Evolutionary conservation across 2,113 vertebrate genomes (phyloP).

Genomic region (Sinosuthora webbiana): DNA sequence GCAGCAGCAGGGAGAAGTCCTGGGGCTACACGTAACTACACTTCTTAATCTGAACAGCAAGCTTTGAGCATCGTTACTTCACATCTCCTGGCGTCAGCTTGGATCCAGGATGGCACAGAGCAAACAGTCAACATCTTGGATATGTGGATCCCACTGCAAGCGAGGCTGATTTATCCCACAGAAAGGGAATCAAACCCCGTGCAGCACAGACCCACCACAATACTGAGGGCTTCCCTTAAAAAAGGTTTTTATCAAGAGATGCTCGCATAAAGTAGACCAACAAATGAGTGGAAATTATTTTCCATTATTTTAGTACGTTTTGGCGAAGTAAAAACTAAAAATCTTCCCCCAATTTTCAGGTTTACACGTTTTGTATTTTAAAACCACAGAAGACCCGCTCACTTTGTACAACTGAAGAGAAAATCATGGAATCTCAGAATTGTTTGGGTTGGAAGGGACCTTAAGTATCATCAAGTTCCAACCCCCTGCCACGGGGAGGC

Average conservation of each 20-base stretch:
- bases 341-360: neutral
- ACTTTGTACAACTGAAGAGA: neutral
- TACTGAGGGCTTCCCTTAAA: neutral
- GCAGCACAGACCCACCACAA: neutral
- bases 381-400: neutral
- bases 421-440: neutral
- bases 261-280: neutral
- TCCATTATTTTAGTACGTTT: neutral
- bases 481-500: neutral
- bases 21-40: neutral
- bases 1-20: neutral
- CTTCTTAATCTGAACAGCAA: neutral
- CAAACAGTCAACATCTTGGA: neutral
- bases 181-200: neutral
- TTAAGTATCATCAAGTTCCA: neutral
- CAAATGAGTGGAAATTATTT: neutral
- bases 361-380: neutral
- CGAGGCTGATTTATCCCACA: rapidly evolving
- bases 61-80: no score
- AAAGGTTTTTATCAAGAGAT: neutral
- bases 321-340: neutral
- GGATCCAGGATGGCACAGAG: neutral
- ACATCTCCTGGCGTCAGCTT: neutral
- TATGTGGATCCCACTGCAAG: neutral
- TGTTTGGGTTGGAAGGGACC: neutral